These are phyloP conservation scores for Drosophila mettleri DNA, from an alignment of 2,888 invertebrate genomes.

Conservation along the genomic window DNA sequence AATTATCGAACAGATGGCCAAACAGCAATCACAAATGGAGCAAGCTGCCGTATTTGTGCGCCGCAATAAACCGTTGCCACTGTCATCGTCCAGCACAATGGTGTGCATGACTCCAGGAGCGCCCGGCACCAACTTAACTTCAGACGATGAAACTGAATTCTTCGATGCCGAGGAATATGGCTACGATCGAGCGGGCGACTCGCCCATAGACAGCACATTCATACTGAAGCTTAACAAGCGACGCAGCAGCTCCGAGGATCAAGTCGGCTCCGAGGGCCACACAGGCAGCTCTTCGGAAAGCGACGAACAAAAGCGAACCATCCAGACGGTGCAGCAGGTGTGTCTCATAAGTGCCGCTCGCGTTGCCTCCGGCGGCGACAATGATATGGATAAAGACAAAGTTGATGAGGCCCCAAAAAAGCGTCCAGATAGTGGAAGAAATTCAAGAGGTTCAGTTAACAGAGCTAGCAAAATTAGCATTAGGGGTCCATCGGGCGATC, in stretches of 20 bases:
- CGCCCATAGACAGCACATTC: conserved; percentile 84
- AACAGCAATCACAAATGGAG: conserved; percentile 98
- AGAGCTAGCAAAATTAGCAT: not conserved
- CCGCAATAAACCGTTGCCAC: conserved; percentile 66
- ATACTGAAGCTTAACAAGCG: conserved; percentile 87
- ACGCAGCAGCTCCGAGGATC: conserved; percentile 73
- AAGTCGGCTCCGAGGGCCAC: conserved; percentile 80
- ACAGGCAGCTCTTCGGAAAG: conserved; percentile 86
- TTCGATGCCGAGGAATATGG: conserved; percentile 88
- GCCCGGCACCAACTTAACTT: conserved; percentile 78
- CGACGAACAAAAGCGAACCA: conserved; percentile 83
- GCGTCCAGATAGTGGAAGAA: not conserved
- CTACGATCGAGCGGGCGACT: conserved; percentile 53
- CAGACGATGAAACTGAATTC: conserved; percentile 91
- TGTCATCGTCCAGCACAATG: conserved; percentile 44
- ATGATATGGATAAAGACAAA: conserved; percentile 29
- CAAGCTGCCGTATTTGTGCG: conserved; percentile 89
- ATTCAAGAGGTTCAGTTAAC: not conserved
- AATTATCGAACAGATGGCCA: conserved; percentile 98
- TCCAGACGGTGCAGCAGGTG: conserved; percentile 71
- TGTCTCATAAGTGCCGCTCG: conserved; percentile 73
- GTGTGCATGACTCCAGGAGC: conserved; percentile 32
- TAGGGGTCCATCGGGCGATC: conserved; percentile 54
- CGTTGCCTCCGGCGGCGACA: conserved; percentile 82
- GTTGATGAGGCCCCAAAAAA: not conserved